Percentiles rank a stretch among this genome's conserved stretches.
Evolutionary conservation across 2,113 vertebrate genomes (phyloP).

Genomic region (Ginglymostoma cirratum): DNA sequence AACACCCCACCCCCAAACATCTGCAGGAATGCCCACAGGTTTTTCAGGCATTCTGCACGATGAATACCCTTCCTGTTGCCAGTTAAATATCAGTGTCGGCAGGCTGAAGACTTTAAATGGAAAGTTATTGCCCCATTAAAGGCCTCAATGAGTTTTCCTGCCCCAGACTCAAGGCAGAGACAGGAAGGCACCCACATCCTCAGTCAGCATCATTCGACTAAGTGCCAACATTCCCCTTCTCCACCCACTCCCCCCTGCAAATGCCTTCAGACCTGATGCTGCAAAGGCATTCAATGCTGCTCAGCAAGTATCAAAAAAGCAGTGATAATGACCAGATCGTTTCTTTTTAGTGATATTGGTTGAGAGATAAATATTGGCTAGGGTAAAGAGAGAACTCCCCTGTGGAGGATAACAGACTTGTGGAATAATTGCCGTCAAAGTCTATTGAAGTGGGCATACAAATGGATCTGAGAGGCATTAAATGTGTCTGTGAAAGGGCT

Average conservation of each 20-base stretch:
- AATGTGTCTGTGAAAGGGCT: background rate
- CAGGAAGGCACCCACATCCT: background rate
- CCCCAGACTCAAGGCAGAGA: background rate
- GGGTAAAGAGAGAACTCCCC: background rate
- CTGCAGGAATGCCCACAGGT: background rate
- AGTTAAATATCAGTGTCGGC: background rate
- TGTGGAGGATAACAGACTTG: background rate
- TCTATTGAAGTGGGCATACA: background rate
- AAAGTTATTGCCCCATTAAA: background rate
- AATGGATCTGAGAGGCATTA: conserved; percentile 3
- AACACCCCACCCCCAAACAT: no score
- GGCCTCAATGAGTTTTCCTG: background rate
- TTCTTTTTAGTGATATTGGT: background rate
- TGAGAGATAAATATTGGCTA: background rate
- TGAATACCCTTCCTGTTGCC: no score
- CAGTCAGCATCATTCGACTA: no score
- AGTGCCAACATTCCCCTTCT: no score
- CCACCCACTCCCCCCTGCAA: background rate
- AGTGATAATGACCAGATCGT: background rate
- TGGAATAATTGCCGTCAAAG: background rate
- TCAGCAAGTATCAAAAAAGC: background rate
- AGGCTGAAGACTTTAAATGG: background rate
- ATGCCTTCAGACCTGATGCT: no score
- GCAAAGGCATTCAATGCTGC: background rate
- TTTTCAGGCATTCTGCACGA: background rate